These are phyloP conservation scores for Heteronetta atricapilla DNA, from an alignment of 2,113 vertebrate genomes.

Conservation along the genomic window DNA sequence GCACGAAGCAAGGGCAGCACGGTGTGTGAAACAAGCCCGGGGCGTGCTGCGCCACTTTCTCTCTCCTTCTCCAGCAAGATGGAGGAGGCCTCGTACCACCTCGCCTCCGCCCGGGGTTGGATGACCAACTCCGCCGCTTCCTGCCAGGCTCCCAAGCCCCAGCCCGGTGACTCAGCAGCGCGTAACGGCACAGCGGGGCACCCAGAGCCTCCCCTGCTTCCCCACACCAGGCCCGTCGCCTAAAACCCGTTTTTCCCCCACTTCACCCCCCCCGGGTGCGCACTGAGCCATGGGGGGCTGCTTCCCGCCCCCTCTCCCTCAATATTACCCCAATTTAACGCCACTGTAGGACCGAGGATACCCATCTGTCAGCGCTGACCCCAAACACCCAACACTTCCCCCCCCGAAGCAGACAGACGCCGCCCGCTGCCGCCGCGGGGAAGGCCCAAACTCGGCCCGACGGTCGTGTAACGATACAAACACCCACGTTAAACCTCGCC, in stretches of 20 bases:
- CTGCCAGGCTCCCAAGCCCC: slow-evolving; percentile 8
- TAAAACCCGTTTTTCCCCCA: not conserved
- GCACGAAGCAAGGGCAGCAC: not conserved
- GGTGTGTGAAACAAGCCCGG: not conserved
- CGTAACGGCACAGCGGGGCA: not conserved
- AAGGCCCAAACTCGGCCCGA: not conserved
- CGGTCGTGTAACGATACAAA: slow-evolving; percentile 59
- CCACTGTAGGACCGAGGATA: fast-evolving
- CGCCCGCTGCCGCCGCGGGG: not conserved
- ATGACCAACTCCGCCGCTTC: slow-evolving; percentile 15
- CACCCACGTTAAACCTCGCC: not conserved
- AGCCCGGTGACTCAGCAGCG: slow-evolving; percentile 70
- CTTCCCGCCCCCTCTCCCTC: fast-evolving
- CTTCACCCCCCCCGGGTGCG: not conserved
- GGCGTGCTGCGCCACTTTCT: not conserved
- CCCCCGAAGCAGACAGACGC: slow-evolving; percentile 3
- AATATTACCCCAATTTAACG: not conserved
- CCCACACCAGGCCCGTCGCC: not conserved
- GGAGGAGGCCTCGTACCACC: not conserved
- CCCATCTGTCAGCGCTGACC: not conserved
- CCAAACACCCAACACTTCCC: slow-evolving; percentile 19
- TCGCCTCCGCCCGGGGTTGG: not conserved
- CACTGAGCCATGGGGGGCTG: not conserved
- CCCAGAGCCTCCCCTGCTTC: not conserved
- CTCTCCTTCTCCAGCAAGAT: not conserved